Conservation (phyloP, 2,113 vertebrate species). For the Pantherophis guttatus region DNA sequence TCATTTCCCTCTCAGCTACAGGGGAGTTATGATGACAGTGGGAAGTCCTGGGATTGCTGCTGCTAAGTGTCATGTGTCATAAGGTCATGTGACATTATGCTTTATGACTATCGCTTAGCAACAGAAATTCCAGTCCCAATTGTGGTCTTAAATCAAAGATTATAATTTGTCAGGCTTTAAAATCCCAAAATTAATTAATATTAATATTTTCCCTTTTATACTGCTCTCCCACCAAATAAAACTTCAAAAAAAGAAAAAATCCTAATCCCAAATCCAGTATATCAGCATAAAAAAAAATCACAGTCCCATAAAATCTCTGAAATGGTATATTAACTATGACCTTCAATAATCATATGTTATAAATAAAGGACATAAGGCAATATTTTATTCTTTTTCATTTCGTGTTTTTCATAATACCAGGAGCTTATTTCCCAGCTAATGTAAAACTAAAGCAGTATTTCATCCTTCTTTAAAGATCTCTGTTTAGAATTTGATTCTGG, state of each 20-base stretch:
- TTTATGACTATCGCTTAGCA: neutral
- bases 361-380: neutral
- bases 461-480: slow-evolving; percentile 53
- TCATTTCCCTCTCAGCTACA: neutral
- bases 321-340: neutral
- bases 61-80: too few relatives aligned
- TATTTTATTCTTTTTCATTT: neutral
- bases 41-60: neutral
- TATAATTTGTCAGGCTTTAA: neutral
- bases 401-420: neutral
- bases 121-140: neutral
- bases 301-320: neutral
- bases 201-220: neutral
- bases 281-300: neutral
- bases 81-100: neutral
- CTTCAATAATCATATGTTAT: neutral
- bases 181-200: neutral
- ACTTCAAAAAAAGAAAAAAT: neutral
- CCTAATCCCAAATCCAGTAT: neutral
- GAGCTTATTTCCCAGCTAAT: slow-evolving; percentile 21
- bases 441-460: slow-evolving; percentile 59
- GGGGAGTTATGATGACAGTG: neutral
- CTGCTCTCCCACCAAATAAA: neutral
- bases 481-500: slow-evolving; percentile 39
- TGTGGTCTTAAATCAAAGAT: neutral